Evolutionary conservation across 2,797 vertebrate genomes (phyloP), one percentile per base, ranked within the genome.

Genomic region (Eulemur rubriventer): DNA sequence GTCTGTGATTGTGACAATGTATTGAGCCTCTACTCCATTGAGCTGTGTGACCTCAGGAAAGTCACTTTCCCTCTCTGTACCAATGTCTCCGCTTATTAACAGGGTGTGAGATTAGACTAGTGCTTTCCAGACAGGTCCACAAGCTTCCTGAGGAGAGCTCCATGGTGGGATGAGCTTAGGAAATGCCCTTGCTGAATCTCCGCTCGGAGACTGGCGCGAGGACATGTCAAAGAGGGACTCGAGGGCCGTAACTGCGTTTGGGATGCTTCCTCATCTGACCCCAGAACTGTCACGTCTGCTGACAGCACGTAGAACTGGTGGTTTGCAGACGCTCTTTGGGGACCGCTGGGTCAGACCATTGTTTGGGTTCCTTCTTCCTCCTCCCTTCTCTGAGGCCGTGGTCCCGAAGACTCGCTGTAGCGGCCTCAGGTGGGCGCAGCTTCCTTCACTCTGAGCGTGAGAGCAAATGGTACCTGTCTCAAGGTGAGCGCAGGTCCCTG

Each of bases 171-270:
- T 26, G 14, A 52, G 7, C 76, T 16, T 26, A 24, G 35, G 55
- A 61, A 28, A 0, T 0, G 1, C 12, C 12, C 67, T n/a, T 7
- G 48, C 10, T 0, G 12, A 11, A 0, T 16, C 17, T 2, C 8
- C 1, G 1, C 67, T 8, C 52, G 0, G 70, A 69, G 46, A 48
- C 2, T 13, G 46, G 30, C 12, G 7, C 9, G 14, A 5, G 1
- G 22, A 24, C 4, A 2, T 7, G 3, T 6, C 4, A 28, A 67
- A 46, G 61, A 10, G 20, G 69, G 41, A 76, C 38, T 7, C 10
- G 2, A 16, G 16, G n/a, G 30, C 0, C 10, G 28, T 3, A 4
- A 4, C 16, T 41, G 18, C 33, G 5, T 26, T 46, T 17, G 12
- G n/a, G 4, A 0, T 3, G 1, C 7, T 52, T 52, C 28, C 63